Conservation (phyloP, 2,113 vertebrate species). For the Poeciliopsis occidentalis region DNA sequence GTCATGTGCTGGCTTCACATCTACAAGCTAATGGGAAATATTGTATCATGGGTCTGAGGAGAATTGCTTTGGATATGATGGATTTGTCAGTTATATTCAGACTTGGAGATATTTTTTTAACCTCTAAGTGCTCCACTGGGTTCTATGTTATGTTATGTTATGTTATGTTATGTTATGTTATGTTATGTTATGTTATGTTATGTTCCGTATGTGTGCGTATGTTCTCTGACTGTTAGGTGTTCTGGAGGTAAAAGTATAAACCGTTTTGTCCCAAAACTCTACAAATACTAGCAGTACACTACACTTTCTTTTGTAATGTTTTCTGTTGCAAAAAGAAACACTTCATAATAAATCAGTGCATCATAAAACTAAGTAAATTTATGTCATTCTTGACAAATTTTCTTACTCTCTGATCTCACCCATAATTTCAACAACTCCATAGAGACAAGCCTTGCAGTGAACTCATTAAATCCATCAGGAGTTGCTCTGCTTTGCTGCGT, state of each 20-base stretch:
- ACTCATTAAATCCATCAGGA: slow-evolving; percentile 3
- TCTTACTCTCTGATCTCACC: slow-evolving; percentile 19
- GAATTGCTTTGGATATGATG: background rate
- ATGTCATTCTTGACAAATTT: background rate
- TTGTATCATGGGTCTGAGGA: background rate
- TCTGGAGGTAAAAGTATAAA: too few species aligned
- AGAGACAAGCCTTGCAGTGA: slow-evolving; percentile 7
- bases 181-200: too few species aligned
- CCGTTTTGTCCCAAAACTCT: too few species aligned
- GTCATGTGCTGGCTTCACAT: slow-evolving; percentile 5
- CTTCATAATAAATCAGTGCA: background rate
- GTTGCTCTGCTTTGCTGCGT: slow-evolving; percentile 16
- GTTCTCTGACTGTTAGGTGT: too few species aligned
- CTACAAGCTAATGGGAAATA: background rate
- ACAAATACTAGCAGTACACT: too few species aligned
- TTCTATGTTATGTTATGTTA: too few species aligned
- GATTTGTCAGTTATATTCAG: slow-evolving; percentile 23
- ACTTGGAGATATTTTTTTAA: slow-evolving; percentile 12
- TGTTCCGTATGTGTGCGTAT: too few species aligned
- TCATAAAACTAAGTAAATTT: background rate
- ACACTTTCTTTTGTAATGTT: too few species aligned
- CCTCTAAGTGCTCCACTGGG: background rate
- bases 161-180: too few species aligned
- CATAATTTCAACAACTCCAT: slow-evolving; percentile 27
- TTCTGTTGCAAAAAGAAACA: slow-evolving; percentile 2